Base-by-base conservation (phyloP, 2,888 invertebrate genomes). In the Lacanobia wlatinum region DNA sequence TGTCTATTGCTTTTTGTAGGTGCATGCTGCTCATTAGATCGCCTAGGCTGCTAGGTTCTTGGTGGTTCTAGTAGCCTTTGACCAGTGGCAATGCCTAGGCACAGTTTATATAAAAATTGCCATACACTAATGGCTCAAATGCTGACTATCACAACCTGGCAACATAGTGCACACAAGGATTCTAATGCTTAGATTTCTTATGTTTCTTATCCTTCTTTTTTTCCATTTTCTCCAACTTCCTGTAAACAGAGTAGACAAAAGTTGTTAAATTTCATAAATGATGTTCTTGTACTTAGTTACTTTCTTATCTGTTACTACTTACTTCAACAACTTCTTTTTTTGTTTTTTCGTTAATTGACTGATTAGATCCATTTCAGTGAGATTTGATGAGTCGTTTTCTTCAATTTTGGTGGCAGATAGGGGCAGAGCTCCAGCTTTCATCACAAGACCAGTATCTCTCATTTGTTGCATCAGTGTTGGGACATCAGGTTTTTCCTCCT, bases 271-370 rank as follows among this genome's bases (percentile, higher is more conserved):
- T 72, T 70, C 18, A 4, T 38, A 23, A 1, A 18, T 72, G 12
- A 28, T 40, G 14, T 58, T 28, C 18, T 21, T 5, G 18, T 18
- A 34, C 18, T 38, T 16, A 34, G 6, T 64, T 14, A 18, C 5
- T 65, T 10, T 12, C 5, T 21, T 18, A 43, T 75, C 10, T 12
- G 7, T 50, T 46, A 23, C 14, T 61, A 89, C 95, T 94, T 96
- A 98, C 98, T 98, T 99, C n/a, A 99, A 95, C 23, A 99, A 94
- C 89, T 98, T 98, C 87, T 98, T 97, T 93, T 99, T 99, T 90
- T 99, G 98, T 88, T 98, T 98, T 78, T 97, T 98, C 8, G 98
- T 97, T 21, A 99, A 93, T 1, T 98, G 98, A 90, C 98, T 98
- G 9, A 99, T 95, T 84, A 99, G 98, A 75, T 98, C 97, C 28